Percentiles rank a stretch among this genome's conserved stretches.
phyloP scores from a whole-genome alignment of 2,797 vertebrate genomes.

The Peromyscus attwateri region DNA sequence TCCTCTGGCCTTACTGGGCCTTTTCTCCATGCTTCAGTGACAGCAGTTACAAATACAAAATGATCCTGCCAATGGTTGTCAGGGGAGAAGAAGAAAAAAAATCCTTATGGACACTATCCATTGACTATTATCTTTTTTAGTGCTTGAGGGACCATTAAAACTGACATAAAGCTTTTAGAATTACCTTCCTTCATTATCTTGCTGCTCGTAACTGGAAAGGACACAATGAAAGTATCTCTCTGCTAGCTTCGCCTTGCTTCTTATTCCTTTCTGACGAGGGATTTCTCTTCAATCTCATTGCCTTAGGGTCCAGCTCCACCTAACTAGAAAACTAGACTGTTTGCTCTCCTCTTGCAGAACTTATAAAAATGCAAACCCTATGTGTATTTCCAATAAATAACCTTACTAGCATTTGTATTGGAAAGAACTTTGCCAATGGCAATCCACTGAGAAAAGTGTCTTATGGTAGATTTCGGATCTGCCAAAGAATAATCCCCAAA shows the following conservation, averaged over 20 bases:
- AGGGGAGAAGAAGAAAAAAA: conserved; percentile 67
- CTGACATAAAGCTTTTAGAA: conserved; percentile 85
- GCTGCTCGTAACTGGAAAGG: conserved; percentile 83
- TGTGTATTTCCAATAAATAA: conserved; percentile 19
- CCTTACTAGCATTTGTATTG: conserved; percentile 56
- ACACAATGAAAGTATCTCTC: conserved; percentile 75
- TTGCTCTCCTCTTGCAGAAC: background rate
- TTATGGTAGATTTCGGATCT: background rate
- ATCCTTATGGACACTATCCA: conserved; percentile 79
- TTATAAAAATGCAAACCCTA: conserved; percentile 10
- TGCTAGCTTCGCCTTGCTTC: background rate
- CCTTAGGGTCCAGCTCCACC: background rate
- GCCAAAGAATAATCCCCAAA: conserved; percentile 37
- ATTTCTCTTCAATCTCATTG: background rate
- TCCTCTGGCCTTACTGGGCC: conserved; percentile 57
- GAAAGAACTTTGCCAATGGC: background rate
- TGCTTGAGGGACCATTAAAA: conserved; percentile 86
- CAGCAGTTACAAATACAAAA: conserved; percentile 64
- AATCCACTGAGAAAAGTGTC: conserved; percentile 4
- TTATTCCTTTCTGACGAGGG: conserved; percentile 16
- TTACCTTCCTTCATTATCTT: conserved; percentile 86
- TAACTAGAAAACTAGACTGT: background rate
- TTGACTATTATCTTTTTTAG: conserved; percentile 85
- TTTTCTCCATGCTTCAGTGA: conserved; percentile 67
- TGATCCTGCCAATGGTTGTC: conserved; percentile 66